A percentile compares a stretch with the other conserved stretches of the same genome.
Conservation (phyloP, 2,113 vertebrate species). For the Brachirus orientalis region DNA sequence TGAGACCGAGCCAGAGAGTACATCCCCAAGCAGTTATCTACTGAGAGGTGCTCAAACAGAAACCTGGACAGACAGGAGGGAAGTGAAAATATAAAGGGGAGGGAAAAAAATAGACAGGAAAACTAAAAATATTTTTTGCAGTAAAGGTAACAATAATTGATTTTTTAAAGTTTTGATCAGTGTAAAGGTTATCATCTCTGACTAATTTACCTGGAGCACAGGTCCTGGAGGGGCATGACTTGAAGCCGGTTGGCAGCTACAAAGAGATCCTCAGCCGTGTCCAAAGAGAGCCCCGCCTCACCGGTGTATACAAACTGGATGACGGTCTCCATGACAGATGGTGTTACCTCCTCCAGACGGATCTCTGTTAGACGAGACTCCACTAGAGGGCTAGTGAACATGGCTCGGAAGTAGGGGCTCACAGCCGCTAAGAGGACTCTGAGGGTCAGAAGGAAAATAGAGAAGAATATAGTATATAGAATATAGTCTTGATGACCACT, state of each 20-base stretch:
- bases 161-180: neutral
- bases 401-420: conserved; percentile 86
- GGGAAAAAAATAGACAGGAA: neutral
- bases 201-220: conserved; percentile 82
- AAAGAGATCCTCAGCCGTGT: conserved; percentile 86
- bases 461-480: neutral
- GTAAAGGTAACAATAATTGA: neutral
- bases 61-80: conserved; percentile 69
- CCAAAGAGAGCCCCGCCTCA: conserved; percentile 80
- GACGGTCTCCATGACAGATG: conserved; percentile 83
- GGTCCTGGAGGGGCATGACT: conserved; percentile 85
- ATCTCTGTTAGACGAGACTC: conserved; percentile 86
- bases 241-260: conserved; percentile 85
- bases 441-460: neutral
- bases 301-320: conserved; percentile 86
- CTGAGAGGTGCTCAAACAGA: conserved; percentile 83
- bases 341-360: conserved; percentile 83
- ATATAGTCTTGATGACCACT: too few relatives aligned
- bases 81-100: neutral
- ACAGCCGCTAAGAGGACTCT: conserved; percentile 85
- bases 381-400: conserved; percentile 87
- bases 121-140: neutral
- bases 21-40: conserved; percentile 86
- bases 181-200: too few relatives aligned
- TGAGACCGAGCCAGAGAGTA: conserved; percentile 86